These are phyloP conservation scores for Heliconius congener DNA, from an alignment of 1,140 invertebrate genomes.

Conservation along the genomic window DNA sequence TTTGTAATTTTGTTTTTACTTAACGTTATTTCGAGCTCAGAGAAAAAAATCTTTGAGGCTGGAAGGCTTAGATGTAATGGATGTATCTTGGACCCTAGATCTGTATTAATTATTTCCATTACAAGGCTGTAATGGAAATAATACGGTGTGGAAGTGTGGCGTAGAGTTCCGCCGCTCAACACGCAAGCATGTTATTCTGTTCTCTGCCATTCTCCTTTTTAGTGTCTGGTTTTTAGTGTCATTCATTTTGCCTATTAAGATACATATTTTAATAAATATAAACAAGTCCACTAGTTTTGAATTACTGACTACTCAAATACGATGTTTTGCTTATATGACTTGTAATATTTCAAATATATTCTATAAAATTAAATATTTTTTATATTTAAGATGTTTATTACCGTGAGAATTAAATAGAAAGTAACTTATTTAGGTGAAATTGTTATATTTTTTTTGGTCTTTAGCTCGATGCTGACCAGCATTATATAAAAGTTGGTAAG, in stretches of 20 bases:
- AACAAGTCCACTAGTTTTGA: background rate
- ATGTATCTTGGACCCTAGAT: too few relatives aligned
- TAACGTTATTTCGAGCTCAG: too few relatives aligned
- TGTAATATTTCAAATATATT: background rate
- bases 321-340: background rate
- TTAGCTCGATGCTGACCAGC: background rate
- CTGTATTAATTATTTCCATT: too few relatives aligned
- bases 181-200: background rate
- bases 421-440: background rate
- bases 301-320: background rate
- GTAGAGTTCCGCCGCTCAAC: too few relatives aligned
- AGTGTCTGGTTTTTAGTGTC: background rate
- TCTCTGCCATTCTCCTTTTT: background rate
- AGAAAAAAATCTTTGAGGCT: too few relatives aligned
- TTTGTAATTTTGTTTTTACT: too few relatives aligned
- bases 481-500: background rate
- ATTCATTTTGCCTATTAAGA: background rate
- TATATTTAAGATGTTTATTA: background rate
- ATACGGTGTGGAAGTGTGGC: too few relatives aligned
- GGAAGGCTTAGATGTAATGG: too few relatives aligned
- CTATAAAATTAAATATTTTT: background rate
- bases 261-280: background rate
- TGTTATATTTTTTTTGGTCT: background rate
- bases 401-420: background rate
- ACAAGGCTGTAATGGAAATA: too few relatives aligned